These are phyloP conservation scores for Dicerorhinus sumatrensis DNA, from an alignment of 2,113 vertebrate species.

Conservation along the genomic window DNA sequence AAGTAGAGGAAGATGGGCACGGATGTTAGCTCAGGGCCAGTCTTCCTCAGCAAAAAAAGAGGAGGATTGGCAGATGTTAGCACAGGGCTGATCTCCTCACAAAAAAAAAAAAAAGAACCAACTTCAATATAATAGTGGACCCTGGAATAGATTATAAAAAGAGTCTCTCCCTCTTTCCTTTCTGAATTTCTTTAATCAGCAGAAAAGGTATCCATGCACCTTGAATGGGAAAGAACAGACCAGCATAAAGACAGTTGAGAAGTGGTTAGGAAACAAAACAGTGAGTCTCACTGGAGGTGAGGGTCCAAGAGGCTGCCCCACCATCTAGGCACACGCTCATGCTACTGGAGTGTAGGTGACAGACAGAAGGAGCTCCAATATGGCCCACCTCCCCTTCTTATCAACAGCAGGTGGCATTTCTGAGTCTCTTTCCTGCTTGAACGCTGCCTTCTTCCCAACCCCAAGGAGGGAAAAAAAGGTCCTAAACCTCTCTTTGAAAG, in stretches of 20 bases:
- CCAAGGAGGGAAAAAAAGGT: not conserved
- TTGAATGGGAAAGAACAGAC: not conserved
- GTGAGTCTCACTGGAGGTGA: not conserved
- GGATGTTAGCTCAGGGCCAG: no score
- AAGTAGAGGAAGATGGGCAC: no score
- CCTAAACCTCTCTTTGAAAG: not conserved
- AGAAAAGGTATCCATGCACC: not conserved
- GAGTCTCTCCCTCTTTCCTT: not conserved
- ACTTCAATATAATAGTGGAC: not conserved
- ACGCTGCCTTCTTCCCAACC: not conserved
- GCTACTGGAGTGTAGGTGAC: fast-evolving
- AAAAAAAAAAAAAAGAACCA: not conserved
- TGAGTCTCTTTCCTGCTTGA: not conserved
- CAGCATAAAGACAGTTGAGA: not conserved
- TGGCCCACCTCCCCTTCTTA: not conserved
- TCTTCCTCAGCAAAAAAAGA: no score
- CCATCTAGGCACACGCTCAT: fast-evolving
- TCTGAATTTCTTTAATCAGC: not conserved
- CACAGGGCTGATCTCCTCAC: no score
- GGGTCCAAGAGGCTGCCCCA: not conserved
- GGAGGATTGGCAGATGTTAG: no score
- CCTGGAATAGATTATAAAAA: not conserved
- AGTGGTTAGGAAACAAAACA: not conserved
- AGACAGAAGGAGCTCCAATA: not conserved
- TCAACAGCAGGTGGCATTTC: not conserved